Conservation (phyloP, 30 jellyfish, hydroid and myxozoan genomes). For the Haliclystus octoradiatus region DNA sequence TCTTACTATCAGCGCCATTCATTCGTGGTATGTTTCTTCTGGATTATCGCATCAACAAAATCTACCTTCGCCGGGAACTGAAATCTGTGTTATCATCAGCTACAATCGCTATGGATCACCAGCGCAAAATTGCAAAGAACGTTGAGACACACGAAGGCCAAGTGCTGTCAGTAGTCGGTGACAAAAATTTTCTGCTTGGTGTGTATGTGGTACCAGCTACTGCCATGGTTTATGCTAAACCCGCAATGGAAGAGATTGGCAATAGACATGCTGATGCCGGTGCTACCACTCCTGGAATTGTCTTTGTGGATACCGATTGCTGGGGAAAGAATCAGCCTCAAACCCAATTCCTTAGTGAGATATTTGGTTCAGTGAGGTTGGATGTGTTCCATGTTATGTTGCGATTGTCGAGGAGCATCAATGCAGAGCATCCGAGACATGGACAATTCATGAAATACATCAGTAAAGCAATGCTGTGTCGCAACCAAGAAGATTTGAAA, state of each 20-base stretch:
- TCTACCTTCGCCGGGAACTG: too few relatives aligned
- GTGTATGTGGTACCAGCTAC: background rate
- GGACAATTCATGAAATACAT: background rate
- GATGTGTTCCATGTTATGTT: background rate
- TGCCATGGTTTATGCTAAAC: background rate
- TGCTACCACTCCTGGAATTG: background rate
- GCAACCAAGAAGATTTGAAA: too few relatives aligned
- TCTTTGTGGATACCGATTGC: background rate
- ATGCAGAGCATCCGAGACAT: background rate
- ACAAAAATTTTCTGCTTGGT: background rate
- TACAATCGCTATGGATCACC: too few relatives aligned
- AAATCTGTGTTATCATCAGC: too few relatives aligned
- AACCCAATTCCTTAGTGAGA: background rate
- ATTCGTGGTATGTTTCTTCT: too few relatives aligned
- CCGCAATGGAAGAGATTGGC: background rate
- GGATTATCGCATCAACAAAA: too few relatives aligned
- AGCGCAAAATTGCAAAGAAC: too few relatives aligned
- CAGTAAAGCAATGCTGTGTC: background rate
- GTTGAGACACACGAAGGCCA: background rate
- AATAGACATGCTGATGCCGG: background rate
- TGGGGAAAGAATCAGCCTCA: background rate
- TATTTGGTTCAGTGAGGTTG: background rate
- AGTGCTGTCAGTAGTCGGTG: background rate
- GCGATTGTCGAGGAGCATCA: background rate
- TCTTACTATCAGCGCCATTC: too few relatives aligned